Evolutionary conservation across 2,797 vertebrate species (phyloP).

Genomic region (Gallinago stenura): DNA sequence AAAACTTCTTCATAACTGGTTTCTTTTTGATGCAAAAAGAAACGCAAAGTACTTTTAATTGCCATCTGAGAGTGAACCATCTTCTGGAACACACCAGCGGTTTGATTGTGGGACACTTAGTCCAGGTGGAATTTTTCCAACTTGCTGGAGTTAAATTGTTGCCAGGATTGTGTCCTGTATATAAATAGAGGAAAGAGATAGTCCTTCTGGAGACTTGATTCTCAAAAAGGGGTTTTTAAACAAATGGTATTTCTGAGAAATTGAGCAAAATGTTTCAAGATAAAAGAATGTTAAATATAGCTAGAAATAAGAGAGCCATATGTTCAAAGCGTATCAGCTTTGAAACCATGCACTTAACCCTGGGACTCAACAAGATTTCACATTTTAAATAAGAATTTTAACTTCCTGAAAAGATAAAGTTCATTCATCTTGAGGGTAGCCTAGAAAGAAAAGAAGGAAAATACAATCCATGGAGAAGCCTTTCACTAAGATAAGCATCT

Average conservation of each 20-base stretch:
- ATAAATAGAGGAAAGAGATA: slow-evolving; percentile 22
- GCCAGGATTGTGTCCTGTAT: slow-evolving; percentile 27
- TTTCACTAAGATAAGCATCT: slow-evolving; percentile 40
- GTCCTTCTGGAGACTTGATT: background rate
- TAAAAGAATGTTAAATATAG: slow-evolving; percentile 66
- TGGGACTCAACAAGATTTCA: slow-evolving; percentile 42
- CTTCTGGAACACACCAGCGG: background rate
- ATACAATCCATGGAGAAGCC: background rate
- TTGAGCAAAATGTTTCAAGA: slow-evolving; percentile 55
- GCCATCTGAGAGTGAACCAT: background rate
- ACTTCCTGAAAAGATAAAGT: slow-evolving; percentile 56
- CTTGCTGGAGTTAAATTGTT: slow-evolving; percentile 13
- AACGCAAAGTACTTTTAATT: background rate
- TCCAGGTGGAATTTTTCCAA: slow-evolving; percentile 42
- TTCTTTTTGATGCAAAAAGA: background rate
- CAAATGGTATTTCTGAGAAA: slow-evolving; percentile 61
- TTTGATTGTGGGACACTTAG: background rate
- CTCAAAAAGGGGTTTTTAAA: slow-evolving; percentile 9
- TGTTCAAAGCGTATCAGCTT: slow-evolving; percentile 21
- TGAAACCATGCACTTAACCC: slow-evolving; percentile 49
- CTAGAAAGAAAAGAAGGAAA: background rate
- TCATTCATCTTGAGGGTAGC: slow-evolving; percentile 19
- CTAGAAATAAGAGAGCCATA: slow-evolving; percentile 61
- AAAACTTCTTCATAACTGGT: background rate
- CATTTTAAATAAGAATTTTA: slow-evolving; percentile 48